Evolutionary conservation across 2,113 vertebrate genomes (phyloP).

Genomic region (Odocoileus hemionus): DNA sequence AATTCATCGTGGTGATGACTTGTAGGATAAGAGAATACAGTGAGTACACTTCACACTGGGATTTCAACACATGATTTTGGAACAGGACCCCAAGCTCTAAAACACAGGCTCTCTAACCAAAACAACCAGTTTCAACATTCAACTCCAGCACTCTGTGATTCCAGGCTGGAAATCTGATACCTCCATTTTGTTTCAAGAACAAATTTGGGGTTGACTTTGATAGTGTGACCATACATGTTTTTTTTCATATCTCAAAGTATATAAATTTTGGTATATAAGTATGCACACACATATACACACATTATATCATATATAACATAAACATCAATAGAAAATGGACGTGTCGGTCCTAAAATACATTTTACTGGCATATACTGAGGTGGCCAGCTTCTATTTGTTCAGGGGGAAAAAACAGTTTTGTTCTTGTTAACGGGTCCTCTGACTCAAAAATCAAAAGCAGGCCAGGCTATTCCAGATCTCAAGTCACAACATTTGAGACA

Average conservation of each 20-base stretch:
- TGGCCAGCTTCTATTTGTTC: neutral
- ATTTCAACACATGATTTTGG: neutral
- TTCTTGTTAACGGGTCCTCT: neutral
- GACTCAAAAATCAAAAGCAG: constrained; percentile 34
- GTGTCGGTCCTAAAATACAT: neutral
- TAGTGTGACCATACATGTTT: neutral
- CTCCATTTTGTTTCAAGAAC: constrained; percentile 2
- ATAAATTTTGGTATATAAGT: neutral
- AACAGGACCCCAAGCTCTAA: neutral
- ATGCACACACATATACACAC: no score
- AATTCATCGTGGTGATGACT: neutral
- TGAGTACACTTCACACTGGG: neutral
- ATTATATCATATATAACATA: neutral
- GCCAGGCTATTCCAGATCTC: constrained; percentile 3
- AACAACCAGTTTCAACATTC: neutral
- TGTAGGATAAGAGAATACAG: neutral
- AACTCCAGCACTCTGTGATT: neutral
- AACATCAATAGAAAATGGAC: neutral
- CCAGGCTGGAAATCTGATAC: neutral
- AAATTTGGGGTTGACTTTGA: neutral
- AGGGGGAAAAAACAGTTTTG: neutral
- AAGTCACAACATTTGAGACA: neutral
- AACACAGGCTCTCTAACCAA: neutral
- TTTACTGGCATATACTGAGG: neutral
- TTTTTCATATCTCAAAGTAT: neutral